phyloP scores from a whole-genome alignment of 2,797 vertebrate genomes.

The Champsocephalus esox region DNA sequence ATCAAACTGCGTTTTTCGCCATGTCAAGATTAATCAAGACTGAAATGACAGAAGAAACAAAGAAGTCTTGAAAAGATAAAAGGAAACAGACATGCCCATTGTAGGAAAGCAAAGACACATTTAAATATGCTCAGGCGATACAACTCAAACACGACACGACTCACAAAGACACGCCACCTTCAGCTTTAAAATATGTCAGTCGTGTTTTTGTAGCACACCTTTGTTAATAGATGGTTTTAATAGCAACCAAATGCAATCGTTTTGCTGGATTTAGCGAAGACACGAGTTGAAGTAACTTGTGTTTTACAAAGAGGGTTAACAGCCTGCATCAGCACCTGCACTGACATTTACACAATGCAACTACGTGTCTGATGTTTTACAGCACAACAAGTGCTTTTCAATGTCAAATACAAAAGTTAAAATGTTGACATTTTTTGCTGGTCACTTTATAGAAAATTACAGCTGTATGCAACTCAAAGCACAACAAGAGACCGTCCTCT shows the following conservation, averaged over 20 bases:
- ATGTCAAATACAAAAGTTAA: background rate
- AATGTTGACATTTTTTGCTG: background rate
- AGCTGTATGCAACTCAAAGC: slow-evolving; percentile 18
- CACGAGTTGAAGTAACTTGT: background rate
- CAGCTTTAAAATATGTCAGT: slow-evolving; percentile 1
- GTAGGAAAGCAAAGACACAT: slow-evolving; percentile 20
- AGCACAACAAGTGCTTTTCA: background rate
- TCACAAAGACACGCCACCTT: slow-evolving; percentile 26
- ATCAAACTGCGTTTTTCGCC: slow-evolving; percentile 65
- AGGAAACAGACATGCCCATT: slow-evolving; percentile 49
- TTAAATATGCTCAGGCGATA: slow-evolving; percentile 32
- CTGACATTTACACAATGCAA: background rate
- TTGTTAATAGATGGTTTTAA: slow-evolving; percentile 17
- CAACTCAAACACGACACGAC: slow-evolving; percentile 29
- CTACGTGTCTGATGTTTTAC: background rate
- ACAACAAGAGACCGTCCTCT: background rate
- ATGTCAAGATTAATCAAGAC: slow-evolving; percentile 74
- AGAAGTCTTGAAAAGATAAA: slow-evolving; percentile 48
- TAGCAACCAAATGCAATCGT: background rate
- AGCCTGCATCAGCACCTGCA: slow-evolving; percentile 9
- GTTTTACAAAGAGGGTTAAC: background rate
- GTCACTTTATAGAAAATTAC: background rate
- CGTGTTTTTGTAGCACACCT: background rate
- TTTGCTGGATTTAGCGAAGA: background rate
- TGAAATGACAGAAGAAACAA: slow-evolving; percentile 50